phyloP scores from a whole-genome alignment of 2,113 vertebrate genomes.

The Carassius gibelio region DNA sequence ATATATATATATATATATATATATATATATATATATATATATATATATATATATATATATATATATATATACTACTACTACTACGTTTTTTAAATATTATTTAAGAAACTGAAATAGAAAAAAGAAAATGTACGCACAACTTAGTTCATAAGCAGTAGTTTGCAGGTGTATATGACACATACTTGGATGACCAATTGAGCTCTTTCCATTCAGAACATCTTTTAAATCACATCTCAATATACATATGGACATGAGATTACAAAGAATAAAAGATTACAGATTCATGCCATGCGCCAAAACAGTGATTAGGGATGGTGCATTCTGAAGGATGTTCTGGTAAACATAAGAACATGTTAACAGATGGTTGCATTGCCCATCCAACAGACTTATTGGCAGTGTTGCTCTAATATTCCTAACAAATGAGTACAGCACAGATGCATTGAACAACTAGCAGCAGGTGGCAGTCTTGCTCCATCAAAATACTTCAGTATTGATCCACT shows the following conservation, averaged over 20 bases:
- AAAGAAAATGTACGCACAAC: background rate
- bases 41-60: too few relatives aligned
- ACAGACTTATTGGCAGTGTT: slow-evolving; percentile 34
- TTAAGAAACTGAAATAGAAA: too few relatives aligned
- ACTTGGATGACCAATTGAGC: slow-evolving; percentile 18
- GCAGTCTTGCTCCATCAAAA: slow-evolving; percentile 38
- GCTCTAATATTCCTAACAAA: slow-evolving; percentile 32
- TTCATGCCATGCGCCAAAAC: slow-evolving; percentile 10
- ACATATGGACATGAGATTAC: background rate
- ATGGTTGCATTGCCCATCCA: slow-evolving; percentile 54
- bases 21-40: too few relatives aligned
- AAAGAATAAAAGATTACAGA: slow-evolving; percentile 13
- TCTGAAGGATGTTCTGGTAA: slow-evolving; percentile 30
- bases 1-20: too few relatives aligned
- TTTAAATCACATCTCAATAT: background rate
- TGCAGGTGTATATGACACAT: background rate
- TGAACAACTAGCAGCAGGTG: slow-evolving; percentile 34
- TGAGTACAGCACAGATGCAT: background rate
- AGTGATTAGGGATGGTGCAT: slow-evolving; percentile 1
- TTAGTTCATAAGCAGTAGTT: background rate
- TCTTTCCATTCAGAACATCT: background rate
- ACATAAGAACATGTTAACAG: slow-evolving; percentile 50
- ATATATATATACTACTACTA: too few relatives aligned
- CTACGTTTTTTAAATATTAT: too few relatives aligned
- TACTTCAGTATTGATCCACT: background rate